phyloP scores from a whole-genome alignment of 2,888 invertebrate genomes.

The Hydroisotoma schaefferi region DNA sequence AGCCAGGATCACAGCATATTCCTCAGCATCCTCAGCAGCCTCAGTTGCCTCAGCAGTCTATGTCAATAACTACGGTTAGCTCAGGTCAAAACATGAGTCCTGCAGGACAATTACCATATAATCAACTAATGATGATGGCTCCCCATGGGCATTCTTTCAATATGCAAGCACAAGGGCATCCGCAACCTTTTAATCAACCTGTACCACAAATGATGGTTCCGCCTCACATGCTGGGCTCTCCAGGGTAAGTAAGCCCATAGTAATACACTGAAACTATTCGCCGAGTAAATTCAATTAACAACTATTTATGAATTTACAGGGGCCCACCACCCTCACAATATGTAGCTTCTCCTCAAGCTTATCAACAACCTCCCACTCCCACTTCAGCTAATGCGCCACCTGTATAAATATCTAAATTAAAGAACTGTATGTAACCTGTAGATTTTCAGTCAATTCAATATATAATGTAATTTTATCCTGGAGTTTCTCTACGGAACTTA shows the following conservation, averaged over 20 bases:
- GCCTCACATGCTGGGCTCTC: conserved; percentile 10
- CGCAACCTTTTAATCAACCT: conserved; percentile 1
- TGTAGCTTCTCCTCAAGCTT: no score
- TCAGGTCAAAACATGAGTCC: conserved; percentile 5
- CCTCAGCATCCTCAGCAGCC: conserved; percentile 2
- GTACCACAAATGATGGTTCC: conserved; percentile 4
- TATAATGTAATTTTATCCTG: no score
- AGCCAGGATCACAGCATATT: conserved; percentile 4
- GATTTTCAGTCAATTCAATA: no score
- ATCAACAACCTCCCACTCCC: no score
- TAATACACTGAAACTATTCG: not conserved
- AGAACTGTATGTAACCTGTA: no score
- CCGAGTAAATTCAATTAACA: not conserved
- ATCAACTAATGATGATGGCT: conserved; percentile 28
- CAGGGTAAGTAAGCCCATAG: not conserved
- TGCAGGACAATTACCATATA: conserved; percentile 27
- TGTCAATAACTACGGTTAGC: not conserved
- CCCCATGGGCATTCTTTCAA: conserved; percentile 15
- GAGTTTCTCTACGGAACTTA: no score
- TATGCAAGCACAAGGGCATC: conserved; percentile 20
- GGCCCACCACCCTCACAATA: no score
- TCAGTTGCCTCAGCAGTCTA: conserved; percentile 3
- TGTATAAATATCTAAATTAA: no score
- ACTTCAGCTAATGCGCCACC: no score
- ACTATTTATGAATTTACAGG: not conserved